phyloP scores from a whole-genome alignment of 1,140 invertebrate species.

The Atta colombica region DNA sequence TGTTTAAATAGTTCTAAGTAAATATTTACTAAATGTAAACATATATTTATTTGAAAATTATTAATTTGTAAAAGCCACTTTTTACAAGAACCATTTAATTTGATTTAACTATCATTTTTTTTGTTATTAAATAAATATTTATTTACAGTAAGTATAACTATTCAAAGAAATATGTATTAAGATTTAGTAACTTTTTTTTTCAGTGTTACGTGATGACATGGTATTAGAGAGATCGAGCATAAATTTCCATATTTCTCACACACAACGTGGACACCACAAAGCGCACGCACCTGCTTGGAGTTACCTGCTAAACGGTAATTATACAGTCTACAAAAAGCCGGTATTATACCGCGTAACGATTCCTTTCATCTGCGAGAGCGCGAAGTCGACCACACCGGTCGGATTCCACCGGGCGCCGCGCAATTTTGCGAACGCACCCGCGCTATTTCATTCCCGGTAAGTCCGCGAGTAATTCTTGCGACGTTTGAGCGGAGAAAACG shows the following conservation, averaged over 20 bases:
- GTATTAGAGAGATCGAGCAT: not conserved
- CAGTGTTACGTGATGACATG: not conserved
- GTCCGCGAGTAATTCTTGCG: constrained; percentile 60
- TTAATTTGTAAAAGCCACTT: too few relatives aligned
- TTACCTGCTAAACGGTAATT: constrained; percentile 24
- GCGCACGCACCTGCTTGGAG: constrained; percentile 2
- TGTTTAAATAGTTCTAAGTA: too few relatives aligned
- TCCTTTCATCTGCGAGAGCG: constrained; percentile 42
- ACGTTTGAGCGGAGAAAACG: constrained; percentile 25
- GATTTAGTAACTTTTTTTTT: not conserved
- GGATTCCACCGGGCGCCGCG: constrained; percentile 1
- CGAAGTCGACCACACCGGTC: constrained; percentile 22
- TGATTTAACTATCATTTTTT: too few relatives aligned
- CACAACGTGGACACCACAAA: not conserved
- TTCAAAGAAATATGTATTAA: too few relatives aligned
- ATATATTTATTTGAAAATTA: too few relatives aligned
- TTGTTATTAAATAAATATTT: too few relatives aligned
- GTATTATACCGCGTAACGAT: constrained; percentile 39
- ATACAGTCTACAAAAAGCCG: constrained; percentile 23
- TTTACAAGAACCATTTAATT: too few relatives aligned
- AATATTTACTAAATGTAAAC: too few relatives aligned
- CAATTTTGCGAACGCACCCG: constrained; percentile 32
- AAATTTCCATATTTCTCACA: constrained; percentile 1
- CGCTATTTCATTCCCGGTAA: constrained; percentile 46
- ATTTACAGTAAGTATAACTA: too few relatives aligned